Evolutionary conservation across 2,113 vertebrate genomes (phyloP), one percentile per base, ranked within the genome.

Genomic region (Brachyhypopomus gauderio): DNA sequence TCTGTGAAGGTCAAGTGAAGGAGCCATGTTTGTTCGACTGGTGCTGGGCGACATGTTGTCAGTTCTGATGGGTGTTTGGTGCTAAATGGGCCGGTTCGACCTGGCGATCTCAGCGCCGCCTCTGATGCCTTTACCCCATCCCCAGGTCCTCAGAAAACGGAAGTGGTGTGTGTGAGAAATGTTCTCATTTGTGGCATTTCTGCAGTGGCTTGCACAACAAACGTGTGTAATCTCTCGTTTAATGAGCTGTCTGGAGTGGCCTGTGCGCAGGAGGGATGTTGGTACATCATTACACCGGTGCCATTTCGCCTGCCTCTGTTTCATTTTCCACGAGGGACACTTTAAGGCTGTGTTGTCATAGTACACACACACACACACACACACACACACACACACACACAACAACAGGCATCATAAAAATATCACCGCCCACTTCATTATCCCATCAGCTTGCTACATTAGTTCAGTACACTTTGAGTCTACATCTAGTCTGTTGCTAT

Each of bases 261-360:
- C 58, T 0, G 7, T 19, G n/a, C 41, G n/a, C 17, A 41, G 20
- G 16, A 25, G 19, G 34, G 16, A 38, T 2, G 4, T 34, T 67
- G 12, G 22, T 16, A 19, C 0, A 34, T 70, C 45, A 30, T 8
- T 30, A 27, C 55, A 20, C 56, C 71, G 72, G 23, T 71, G 70
- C 55, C 22, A 73, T 71, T 69, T 30, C 22, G 55, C 17, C 56
- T 71, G 73, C n/a, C 76, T 73, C 60, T 22, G 66, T 73, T 67
- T 67, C 55, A 48, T 52, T 75, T 85, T 66, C 71, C 0, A 19
- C 74, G 48, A 83, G 72, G 82, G 75, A 82, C 80, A 78, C 80
- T 77, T 88, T 74, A 23, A 77, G 74, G 77, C 77, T 25, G 66
- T 85, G 86, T 85, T 87, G 81, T 77, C 64, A 83, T 52, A 83